phyloP scores from a whole-genome alignment of 2,888 invertebrate genomes.

The Sinotaia quadrata region DNA sequence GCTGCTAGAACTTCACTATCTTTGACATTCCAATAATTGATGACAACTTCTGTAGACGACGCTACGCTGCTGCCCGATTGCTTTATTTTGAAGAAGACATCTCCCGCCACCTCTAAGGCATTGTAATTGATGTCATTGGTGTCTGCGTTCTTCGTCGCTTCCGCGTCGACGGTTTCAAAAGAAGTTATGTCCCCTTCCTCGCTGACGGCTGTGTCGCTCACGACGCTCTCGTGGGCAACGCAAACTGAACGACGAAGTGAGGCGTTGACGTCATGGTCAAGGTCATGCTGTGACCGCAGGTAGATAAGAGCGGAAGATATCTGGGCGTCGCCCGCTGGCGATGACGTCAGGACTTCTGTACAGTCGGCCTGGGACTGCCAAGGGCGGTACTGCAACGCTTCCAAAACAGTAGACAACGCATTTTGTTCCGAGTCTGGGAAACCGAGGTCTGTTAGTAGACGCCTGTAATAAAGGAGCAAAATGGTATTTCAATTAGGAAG shows the following conservation, averaged over 20 bases:
- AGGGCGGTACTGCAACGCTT: conserved; percentile 6
- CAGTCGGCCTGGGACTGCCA: conserved; percentile 10
- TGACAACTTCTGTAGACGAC: too few relatives aligned
- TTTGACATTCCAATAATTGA: too few relatives aligned
- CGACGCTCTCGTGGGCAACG: conserved; percentile 23
- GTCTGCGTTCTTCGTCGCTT: too few relatives aligned
- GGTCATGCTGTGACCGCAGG: conserved; percentile 12
- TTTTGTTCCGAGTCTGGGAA: conserved; percentile 1
- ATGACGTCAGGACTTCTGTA: conserved; percentile 14
- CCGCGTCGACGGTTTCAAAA: too few relatives aligned
- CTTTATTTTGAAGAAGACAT: too few relatives aligned
- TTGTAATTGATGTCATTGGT: too few relatives aligned
- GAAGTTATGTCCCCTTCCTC: neutral
- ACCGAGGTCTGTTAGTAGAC: neutral
- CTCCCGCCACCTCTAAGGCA: too few relatives aligned
- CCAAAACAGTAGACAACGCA: conserved; percentile 9
- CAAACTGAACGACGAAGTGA: conserved; percentile 11
- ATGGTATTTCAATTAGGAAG: too few relatives aligned
- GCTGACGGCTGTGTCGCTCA: conserved; percentile 11
- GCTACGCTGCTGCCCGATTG: too few relatives aligned
- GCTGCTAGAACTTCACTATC: too few relatives aligned
- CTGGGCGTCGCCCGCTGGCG: conserved; percentile 24
- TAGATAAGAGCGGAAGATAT: conserved; percentile 24
- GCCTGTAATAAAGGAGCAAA: conserved; percentile 4
- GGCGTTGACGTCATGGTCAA: conserved; percentile 9